Conservation (phyloP, 2,797 vertebrate genomes). For the Hyperoplus lanceolatus region DNA sequence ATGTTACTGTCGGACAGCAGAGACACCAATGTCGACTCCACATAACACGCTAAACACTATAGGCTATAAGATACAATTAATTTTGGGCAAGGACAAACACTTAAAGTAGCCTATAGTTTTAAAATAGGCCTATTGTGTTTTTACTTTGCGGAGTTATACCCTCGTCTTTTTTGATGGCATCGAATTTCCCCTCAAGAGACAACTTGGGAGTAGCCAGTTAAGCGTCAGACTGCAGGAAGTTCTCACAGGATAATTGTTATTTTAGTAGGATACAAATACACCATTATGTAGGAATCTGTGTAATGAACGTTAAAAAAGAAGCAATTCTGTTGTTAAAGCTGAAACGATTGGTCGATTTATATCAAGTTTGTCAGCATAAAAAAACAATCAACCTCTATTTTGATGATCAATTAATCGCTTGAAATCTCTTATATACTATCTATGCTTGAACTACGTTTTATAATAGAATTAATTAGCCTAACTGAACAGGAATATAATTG, state of each 20-base stretch:
- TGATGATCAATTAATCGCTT: not conserved
- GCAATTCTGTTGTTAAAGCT: not conserved
- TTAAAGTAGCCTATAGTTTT: not conserved
- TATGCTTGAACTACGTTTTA: not conserved
- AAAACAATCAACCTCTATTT: not conserved
- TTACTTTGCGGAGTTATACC: not conserved
- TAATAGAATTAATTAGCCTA: not conserved
- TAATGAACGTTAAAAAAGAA: not conserved
- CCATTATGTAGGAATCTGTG: not conserved
- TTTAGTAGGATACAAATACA: not conserved
- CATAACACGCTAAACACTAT: conserved; percentile 29
- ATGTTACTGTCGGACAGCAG: conserved; percentile 74
- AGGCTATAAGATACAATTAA: not conserved
- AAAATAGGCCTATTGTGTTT: not conserved
- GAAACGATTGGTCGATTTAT: not conserved
- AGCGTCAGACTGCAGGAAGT: conserved; percentile 41
- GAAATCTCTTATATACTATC: not conserved
- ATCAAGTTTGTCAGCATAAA: not conserved
- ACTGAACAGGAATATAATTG: not conserved
- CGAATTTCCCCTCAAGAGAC: conserved; percentile 17
- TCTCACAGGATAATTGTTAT: conserved; percentile 1
- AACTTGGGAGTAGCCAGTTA: conserved; percentile 4
- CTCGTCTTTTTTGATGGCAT: not conserved
- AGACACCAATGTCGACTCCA: conserved; percentile 50
- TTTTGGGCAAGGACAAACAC: not conserved